These are phyloP conservation scores for Phortica okadai DNA, from an alignment of 2,888 invertebrate genomes.

Conservation along the genomic window DNA sequence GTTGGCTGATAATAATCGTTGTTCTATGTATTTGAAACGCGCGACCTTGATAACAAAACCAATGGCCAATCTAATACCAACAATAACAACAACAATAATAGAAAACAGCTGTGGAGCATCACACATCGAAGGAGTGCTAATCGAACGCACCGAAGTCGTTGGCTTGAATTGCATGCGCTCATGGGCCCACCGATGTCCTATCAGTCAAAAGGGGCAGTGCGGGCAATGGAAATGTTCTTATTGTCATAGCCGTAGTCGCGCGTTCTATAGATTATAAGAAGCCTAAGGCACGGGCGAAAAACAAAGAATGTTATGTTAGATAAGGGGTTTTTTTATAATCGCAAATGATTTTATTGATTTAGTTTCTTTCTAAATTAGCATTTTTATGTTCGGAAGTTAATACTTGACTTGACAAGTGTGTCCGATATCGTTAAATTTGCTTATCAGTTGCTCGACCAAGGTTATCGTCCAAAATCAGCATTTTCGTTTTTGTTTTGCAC, in stretches of 20 bases:
- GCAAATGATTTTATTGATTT: too few relatives aligned
- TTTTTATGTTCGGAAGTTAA: too few relatives aligned
- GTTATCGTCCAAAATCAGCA: too few relatives aligned
- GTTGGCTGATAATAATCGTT: constrained; percentile 19
- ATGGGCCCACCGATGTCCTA: constrained; percentile 43
- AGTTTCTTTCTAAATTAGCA: too few relatives aligned
- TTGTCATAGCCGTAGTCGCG: background rate
- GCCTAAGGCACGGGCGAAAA: background rate
- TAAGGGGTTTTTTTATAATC: too few relatives aligned
- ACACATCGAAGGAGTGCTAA: constrained; percentile 56
- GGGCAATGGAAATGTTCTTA: background rate
- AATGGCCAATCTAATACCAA: constrained; percentile 40
- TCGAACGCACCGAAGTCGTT: constrained; percentile 55
- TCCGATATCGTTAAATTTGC: too few relatives aligned
- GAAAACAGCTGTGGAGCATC: background rate
- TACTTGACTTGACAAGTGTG: too few relatives aligned
- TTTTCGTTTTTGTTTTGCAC: too few relatives aligned
- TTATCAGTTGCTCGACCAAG: too few relatives aligned
- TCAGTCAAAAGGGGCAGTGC: constrained; percentile 50
- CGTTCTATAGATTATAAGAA: background rate
- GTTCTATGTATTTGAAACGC: constrained; percentile 44
- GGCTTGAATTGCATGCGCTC: constrained; percentile 27
- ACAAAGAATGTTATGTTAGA: background rate
- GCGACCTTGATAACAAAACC: constrained; percentile 54
- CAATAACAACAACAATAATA: constrained; percentile 43